These are phyloP conservation scores for Sympetrum striolatum DNA, from an alignment of 2,888 invertebrate genomes.

Conservation along the genomic window DNA sequence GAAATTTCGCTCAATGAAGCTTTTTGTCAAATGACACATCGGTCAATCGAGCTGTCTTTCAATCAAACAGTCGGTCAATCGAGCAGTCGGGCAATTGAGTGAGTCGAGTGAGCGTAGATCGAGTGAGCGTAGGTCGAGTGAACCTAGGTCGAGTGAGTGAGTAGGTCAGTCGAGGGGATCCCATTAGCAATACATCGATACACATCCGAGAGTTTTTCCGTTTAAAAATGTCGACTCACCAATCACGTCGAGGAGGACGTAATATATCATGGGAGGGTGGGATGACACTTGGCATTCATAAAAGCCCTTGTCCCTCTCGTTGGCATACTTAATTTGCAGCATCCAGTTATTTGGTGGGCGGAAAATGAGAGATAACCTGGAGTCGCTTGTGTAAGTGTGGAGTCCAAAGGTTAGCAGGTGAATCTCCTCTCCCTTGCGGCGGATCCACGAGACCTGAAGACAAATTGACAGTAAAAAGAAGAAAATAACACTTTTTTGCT, in stretches of 20 bases:
- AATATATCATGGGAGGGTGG: conserved; percentile 74
- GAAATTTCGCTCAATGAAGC: too few relatives aligned
- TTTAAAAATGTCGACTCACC: conserved; percentile 63
- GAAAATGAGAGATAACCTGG: conserved; percentile 73
- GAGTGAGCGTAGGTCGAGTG: too few relatives aligned
- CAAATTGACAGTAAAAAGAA: neutral
- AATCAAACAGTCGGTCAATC: too few relatives aligned
- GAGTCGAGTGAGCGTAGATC: too few relatives aligned
- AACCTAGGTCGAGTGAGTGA: too few relatives aligned
- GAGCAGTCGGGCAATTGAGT: too few relatives aligned
- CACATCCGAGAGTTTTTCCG: too few relatives aligned
- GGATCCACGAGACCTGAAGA: conserved; percentile 70
- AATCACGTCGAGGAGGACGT: conserved; percentile 73
- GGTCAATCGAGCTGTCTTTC: too few relatives aligned
- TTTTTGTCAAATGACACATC: too few relatives aligned
- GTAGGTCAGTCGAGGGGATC: too few relatives aligned
- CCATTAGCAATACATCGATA: neutral
- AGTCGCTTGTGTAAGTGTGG: conserved; percentile 60
- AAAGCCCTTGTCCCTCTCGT: conserved; percentile 75
- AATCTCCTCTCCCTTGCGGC: conserved; percentile 70
- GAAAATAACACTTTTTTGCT: too few relatives aligned
- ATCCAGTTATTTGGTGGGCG: conserved; percentile 80
- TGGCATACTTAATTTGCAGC: conserved; percentile 74
- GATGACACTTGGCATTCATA: conserved; percentile 83
- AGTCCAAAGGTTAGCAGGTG: conserved; percentile 74